Conservation (phyloP, 2,797 vertebrate genomes). For the Psittacula derbiana region DNA sequence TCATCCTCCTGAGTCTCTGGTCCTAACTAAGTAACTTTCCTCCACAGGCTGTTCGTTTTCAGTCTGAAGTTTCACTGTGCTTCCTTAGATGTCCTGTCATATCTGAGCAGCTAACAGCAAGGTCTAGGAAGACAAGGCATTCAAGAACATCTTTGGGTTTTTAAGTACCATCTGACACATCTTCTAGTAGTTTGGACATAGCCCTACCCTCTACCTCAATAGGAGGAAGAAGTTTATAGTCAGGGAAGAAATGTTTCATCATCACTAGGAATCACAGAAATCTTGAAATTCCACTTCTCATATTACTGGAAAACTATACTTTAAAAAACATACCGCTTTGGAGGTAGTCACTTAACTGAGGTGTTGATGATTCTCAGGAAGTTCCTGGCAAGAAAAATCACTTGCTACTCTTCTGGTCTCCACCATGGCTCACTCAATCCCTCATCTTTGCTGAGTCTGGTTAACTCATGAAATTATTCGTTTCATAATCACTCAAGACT, state of each 20-base stretch:
- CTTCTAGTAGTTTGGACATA: background rate
- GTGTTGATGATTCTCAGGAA: background rate
- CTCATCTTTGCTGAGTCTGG: background rate
- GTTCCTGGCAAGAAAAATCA: background rate
- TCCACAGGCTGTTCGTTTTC: background rate
- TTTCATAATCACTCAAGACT: conserved; percentile 19
- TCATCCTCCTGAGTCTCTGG: background rate
- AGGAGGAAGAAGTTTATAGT: background rate
- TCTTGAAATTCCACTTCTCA: background rate
- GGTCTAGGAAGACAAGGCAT: background rate
- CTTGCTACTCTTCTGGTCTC: background rate
- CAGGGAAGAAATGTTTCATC: background rate
- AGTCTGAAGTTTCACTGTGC: background rate
- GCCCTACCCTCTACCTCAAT: background rate
- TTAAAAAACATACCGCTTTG: background rate
- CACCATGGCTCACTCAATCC: background rate
- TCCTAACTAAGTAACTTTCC: background rate
- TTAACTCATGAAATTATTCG: background rate
- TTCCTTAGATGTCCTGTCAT: background rate
- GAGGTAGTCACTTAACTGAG: background rate
- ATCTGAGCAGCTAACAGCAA: background rate
- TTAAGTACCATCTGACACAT: background rate
- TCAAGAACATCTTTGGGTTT: background rate
- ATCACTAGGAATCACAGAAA: background rate
- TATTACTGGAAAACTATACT: background rate